phyloP scores from a whole-genome alignment of 1,140 invertebrate species.

The Cyrtorhinus lividipennis region DNA sequence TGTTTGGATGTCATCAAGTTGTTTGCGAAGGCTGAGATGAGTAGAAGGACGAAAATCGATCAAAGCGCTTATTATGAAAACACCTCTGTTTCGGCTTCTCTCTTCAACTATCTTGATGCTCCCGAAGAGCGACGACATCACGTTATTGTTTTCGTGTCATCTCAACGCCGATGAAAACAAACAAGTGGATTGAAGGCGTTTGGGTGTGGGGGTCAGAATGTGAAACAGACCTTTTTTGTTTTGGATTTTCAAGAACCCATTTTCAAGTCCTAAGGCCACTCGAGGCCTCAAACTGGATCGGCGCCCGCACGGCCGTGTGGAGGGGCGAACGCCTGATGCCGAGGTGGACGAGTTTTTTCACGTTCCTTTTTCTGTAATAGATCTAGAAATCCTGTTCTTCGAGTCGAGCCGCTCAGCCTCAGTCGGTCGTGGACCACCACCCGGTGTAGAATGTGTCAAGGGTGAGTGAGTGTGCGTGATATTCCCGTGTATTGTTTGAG shows the following conservation, averaged over 20 bases:
- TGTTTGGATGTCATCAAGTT: too few species aligned
- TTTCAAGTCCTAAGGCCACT: background rate
- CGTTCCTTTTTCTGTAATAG: background rate
- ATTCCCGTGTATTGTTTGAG: background rate
- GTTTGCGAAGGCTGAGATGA: too few species aligned
- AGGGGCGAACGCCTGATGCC: background rate
- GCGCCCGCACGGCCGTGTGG: background rate
- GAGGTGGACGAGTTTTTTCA: slow-evolving; percentile 6
- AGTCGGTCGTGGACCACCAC: slow-evolving; percentile 5
- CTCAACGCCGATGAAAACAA: too few species aligned
- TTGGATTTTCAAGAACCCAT: background rate
- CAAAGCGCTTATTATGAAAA: too few species aligned
- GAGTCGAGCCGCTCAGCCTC: background rate
- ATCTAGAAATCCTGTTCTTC: slow-evolving; percentile 3
- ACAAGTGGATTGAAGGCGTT: too few species aligned
- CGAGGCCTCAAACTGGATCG: slow-evolving; percentile 2
- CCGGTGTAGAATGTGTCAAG: background rate
- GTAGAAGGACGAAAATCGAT: too few species aligned
- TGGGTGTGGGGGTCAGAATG: too few species aligned
- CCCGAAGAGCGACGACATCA: too few species aligned
- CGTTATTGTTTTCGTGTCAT: too few species aligned
- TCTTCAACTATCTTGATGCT: too few species aligned
- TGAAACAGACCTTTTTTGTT: too few species aligned
- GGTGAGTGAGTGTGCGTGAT: background rate
- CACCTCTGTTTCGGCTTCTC: too few species aligned